Conservation (phyloP, 2,888 invertebrate genomes). For the Pheosia tremula region DNA sequence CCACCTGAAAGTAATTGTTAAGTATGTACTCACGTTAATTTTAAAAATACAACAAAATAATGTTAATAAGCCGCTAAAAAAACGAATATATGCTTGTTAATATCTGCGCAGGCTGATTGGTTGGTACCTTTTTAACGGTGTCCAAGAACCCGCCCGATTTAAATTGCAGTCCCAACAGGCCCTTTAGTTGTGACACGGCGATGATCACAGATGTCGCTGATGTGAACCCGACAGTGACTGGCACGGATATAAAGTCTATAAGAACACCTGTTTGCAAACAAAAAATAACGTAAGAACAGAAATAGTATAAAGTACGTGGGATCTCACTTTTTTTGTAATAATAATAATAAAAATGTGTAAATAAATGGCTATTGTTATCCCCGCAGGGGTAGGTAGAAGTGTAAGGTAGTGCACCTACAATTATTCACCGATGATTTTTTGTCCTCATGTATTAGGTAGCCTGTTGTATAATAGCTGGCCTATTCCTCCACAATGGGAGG, state of each 20-base stretch:
- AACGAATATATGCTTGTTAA: neutral
- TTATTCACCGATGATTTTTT: no score
- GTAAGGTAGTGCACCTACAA: no score
- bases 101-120: neutral
- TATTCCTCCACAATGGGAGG: no score
- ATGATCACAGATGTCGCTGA: conserved; percentile 97
- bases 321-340: no score
- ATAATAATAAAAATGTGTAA: no score
- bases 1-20: conserved; percentile 73
- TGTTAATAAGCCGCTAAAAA: no score
- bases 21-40: neutral
- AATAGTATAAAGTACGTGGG: neutral
- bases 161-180: conserved; percentile 88
- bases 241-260: conserved; percentile 95
- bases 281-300: neutral
- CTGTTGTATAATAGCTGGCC: no score
- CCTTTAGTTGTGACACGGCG: conserved; percentile 92
- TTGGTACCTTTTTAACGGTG: conserved; percentile 85
- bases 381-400: no score
- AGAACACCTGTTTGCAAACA: conserved; percentile 87
- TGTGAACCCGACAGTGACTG: conserved; percentile 95
- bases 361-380: no score
- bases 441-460: no score
- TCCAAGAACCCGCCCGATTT: conserved; percentile 90
- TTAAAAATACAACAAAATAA: no score